These are phyloP conservation scores for Notarius quadriscutis DNA, from an alignment of 2,113 vertebrate species.

Conservation along the genomic window DNA sequence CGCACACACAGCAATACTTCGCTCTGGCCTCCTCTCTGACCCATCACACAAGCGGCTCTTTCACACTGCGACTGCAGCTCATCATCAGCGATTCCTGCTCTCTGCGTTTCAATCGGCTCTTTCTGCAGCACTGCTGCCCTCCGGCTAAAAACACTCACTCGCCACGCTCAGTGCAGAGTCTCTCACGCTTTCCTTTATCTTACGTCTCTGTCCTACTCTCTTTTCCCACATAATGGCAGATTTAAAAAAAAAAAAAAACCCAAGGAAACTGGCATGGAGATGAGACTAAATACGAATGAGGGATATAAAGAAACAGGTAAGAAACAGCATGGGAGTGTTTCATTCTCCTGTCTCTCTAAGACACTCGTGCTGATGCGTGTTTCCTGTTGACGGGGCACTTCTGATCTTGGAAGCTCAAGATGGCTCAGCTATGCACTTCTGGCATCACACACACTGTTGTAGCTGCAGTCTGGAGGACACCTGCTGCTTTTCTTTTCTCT, in stretches of 20 bases:
- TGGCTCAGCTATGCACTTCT: constrained; percentile 4
- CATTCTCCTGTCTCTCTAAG: neutral
- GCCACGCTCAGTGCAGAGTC: neutral
- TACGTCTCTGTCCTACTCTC: neutral
- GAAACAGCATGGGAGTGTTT: neutral
- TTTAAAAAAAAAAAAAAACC: neutral
- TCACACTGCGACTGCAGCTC: neutral
- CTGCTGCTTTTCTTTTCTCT: constrained; percentile 2
- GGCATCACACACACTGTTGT: neutral
- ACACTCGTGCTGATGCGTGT: neutral
- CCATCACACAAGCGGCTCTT: constrained; percentile 32
- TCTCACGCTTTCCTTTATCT: neutral
- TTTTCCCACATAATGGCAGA: neutral
- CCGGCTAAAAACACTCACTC: constrained; percentile 31
- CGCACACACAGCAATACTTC: neutral
- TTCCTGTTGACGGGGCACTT: constrained; percentile 18
- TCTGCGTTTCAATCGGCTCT: constrained; percentile 28
- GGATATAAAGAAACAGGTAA: neutral
- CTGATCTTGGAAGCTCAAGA: constrained; percentile 4
- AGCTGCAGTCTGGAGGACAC: constrained; percentile 24
- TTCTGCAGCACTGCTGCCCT: constrained; percentile 44
- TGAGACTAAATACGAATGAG: neutral
- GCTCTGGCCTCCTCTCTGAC: neutral
- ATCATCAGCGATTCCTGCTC: constrained; percentile 24
- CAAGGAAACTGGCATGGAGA: neutral